Evolutionary conservation across 2,888 invertebrate species (phyloP).

Genomic region (Standfussiana lucernea): DNA sequence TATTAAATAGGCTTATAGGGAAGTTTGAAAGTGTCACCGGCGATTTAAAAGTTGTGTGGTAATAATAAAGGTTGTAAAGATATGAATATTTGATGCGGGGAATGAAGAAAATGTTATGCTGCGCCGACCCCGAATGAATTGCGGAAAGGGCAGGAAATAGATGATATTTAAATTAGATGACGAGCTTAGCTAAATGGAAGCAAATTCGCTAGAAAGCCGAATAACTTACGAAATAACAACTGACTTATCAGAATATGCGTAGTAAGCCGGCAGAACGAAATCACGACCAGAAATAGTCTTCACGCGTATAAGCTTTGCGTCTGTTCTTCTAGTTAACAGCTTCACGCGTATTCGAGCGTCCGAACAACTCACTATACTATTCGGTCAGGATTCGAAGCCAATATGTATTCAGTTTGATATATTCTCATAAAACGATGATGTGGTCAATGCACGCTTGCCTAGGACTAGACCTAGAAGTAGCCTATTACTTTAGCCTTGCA

Average conservation of each 20-base stretch:
- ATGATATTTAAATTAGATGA: slow-evolving; percentile 2
- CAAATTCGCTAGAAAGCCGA: background rate
- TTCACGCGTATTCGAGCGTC: slow-evolving; percentile 39
- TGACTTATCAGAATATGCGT: slow-evolving; percentile 24
- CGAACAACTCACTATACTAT: slow-evolving; percentile 16
- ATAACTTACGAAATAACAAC: slow-evolving; percentile 33
- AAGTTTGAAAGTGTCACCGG: background rate
- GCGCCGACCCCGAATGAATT: background rate
- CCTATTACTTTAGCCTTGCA: background rate
- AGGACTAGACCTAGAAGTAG: background rate
- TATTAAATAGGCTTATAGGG: background rate
- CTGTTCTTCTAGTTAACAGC: slow-evolving; percentile 49
- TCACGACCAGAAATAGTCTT: slow-evolving; percentile 53
- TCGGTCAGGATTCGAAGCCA: slow-evolving; percentile 15
- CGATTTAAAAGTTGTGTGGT: background rate
- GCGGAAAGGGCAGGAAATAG: background rate
- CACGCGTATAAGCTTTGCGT: slow-evolving; percentile 41
- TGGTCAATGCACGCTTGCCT: background rate
- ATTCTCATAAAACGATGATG: background rate
- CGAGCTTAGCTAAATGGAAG: background rate
- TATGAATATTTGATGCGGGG: background rate
- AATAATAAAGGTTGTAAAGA: background rate
- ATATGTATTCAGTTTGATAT: background rate
- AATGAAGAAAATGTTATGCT: background rate
- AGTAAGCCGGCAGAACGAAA: slow-evolving; percentile 42